Evolutionary conservation across 2,888 invertebrate genomes (phyloP).

Genomic region (Flexamia atlantica): DNA sequence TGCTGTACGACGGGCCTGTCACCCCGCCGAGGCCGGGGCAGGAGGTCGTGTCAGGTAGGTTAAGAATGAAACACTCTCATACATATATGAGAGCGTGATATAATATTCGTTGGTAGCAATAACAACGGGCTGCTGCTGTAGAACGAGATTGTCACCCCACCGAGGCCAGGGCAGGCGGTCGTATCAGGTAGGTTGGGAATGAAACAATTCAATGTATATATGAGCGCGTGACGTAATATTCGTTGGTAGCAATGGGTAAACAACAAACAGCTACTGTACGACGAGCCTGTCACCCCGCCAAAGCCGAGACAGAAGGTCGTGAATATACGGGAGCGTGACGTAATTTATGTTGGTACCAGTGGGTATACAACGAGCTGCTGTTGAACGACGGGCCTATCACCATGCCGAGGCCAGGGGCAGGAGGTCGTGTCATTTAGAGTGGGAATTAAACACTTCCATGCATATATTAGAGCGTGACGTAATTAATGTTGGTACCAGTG

Average conservation of each 20-base stretch:
- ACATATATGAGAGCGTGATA: too few relatives aligned
- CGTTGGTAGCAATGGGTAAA: too few relatives aligned
- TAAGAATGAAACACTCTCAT: too few relatives aligned
- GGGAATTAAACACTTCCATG: too few relatives aligned
- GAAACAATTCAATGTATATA: too few relatives aligned
- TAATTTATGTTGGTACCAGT: too few relatives aligned
- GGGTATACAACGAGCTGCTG: slow-evolving; percentile 95
- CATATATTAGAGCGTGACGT: too few relatives aligned
- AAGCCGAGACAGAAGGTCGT: slow-evolving; percentile 93
- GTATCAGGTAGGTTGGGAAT: slow-evolving; percentile 82
- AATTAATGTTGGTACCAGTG: too few relatives aligned
- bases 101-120: too few relatives aligned
- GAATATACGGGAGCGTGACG: too few relatives aligned
- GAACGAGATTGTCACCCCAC: slow-evolving; percentile 98
- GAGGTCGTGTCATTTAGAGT: slow-evolving; percentile 92
- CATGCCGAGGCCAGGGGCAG: slow-evolving; percentile 95
- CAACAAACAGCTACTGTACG: slow-evolving; percentile 95
- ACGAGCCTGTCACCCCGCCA: slow-evolving; percentile 98
- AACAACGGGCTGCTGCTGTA: slow-evolving; percentile 95
- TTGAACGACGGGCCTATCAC: slow-evolving; percentile 98
- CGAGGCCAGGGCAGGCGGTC: slow-evolving; percentile 92
- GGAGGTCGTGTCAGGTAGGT: slow-evolving; percentile 84
- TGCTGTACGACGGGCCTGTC: slow-evolving; percentile 98
- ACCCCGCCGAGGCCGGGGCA: slow-evolving; percentile 96
- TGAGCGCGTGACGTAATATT: too few relatives aligned